phyloP scores from a whole-genome alignment of 2,797 vertebrate species.

The Alfaro cultratus region DNA sequence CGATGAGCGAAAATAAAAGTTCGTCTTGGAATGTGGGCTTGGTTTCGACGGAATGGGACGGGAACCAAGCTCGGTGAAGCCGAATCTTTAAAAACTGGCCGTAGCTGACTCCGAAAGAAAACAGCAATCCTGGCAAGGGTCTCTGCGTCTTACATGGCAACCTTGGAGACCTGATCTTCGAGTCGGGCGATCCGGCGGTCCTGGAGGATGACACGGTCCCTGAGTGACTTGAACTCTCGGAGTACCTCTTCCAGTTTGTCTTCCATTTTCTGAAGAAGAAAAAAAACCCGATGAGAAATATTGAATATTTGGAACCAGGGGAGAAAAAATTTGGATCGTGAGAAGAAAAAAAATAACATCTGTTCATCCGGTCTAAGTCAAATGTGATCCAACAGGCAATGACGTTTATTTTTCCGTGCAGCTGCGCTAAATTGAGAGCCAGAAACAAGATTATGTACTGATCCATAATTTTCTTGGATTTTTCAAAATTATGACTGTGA shows the following conservation, averaged over 20 bases:
- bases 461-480: slow-evolving; percentile 49
- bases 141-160: slow-evolving; percentile 82
- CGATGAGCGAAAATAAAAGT: slow-evolving; percentile 72
- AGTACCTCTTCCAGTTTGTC: slow-evolving; percentile 97
- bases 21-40: slow-evolving; percentile 86
- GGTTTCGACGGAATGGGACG: slow-evolving; percentile 65
- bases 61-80: slow-evolving; percentile 77
- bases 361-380: slow-evolving; percentile 10
- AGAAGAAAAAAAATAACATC: neutral
- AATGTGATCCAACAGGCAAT: neutral
- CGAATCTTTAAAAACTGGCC: slow-evolving; percentile 73
- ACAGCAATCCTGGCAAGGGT: slow-evolving; percentile 39
- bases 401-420: slow-evolving; percentile 32
- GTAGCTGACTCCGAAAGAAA: slow-evolving; percentile 63
- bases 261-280: slow-evolving; percentile 87
- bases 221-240: slow-evolving; percentile 95
- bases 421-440: slow-evolving; percentile 29
- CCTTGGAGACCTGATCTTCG: slow-evolving; percentile 94
- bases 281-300: neutral
- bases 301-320: neutral
- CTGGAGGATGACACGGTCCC: slow-evolving; percentile 94
- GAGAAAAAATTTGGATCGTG: neutral
- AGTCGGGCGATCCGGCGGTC: slow-evolving; percentile 95
- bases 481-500: slow-evolving; percentile 47
- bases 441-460: slow-evolving; percentile 54